These are phyloP conservation scores for Hapalemur alaotrensis DNA, from an alignment of 2,797 vertebrate species.

Conservation along the genomic window DNA sequence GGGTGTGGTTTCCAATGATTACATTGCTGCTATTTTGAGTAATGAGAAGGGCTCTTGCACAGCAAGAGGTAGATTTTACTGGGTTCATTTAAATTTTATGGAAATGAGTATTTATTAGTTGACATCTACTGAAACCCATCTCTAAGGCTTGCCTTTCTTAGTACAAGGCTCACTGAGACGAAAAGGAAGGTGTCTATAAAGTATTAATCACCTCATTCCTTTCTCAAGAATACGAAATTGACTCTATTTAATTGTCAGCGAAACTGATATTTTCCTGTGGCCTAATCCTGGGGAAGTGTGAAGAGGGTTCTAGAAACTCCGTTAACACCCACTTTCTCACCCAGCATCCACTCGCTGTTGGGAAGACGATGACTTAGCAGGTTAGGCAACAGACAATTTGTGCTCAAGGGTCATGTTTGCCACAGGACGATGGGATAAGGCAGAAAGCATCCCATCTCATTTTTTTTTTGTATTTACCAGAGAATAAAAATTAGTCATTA, in stretches of 20 bases:
- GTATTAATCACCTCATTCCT: background rate
- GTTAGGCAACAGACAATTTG: accelerated
- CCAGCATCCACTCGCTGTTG: background rate
- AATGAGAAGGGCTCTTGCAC: conserved; percentile 84
- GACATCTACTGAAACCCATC: background rate
- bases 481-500: background rate
- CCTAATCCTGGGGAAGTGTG: background rate
- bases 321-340: background rate
- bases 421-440: background rate
- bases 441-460: background rate
- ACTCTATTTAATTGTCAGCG: background rate
- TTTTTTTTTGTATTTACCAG: background rate
- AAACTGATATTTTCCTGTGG: background rate
- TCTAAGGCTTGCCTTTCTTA: background rate
- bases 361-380: background rate
- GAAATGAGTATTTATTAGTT: conserved; percentile 69
- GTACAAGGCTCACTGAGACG: background rate
- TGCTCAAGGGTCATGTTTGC: background rate
- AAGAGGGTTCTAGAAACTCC: background rate
- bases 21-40: conserved; percentile 83
- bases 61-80: conserved; percentile 87
- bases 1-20: conserved; percentile 62
- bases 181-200: background rate
- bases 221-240: background rate
- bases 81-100: conserved; percentile 85